These are phyloP conservation scores for Tachycineta bicolor DNA, from an alignment of 2,113 vertebrate genomes.

Conservation along the genomic window DNA sequence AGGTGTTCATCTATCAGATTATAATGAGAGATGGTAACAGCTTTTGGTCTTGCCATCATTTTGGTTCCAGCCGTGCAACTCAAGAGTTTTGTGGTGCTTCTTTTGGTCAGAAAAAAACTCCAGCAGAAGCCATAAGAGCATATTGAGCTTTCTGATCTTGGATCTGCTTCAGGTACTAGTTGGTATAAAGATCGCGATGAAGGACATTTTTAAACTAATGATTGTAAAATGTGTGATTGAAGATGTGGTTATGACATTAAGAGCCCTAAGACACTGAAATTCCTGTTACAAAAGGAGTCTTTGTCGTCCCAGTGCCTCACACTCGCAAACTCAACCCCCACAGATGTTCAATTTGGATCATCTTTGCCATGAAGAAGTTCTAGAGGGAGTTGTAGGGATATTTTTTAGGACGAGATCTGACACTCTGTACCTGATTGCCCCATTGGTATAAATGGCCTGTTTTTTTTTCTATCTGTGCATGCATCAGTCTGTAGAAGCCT, in stretches of 20 bases:
- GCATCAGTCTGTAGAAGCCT: neutral
- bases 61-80: neutral
- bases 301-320: neutral
- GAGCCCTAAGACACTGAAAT: neutral
- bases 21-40: neutral
- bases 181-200: fast-evolving
- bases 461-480: neutral
- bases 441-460: neutral
- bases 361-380: neutral
- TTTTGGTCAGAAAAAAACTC: neutral
- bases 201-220: neutral
- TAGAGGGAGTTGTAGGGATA: neutral
- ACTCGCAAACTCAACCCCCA: neutral
- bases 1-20: neutral
- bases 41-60: neutral
- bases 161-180: neutral
- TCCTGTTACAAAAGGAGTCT: neutral
- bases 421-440: neutral
- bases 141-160: neutral
- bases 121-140: neutral
- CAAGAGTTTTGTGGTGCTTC: neutral
- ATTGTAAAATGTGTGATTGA: neutral
- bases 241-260: neutral
- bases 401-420: neutral
- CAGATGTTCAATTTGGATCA: neutral